Base-by-base conservation (phyloP, 2,888 invertebrate species). In the Rhingia campestris region DNA sequence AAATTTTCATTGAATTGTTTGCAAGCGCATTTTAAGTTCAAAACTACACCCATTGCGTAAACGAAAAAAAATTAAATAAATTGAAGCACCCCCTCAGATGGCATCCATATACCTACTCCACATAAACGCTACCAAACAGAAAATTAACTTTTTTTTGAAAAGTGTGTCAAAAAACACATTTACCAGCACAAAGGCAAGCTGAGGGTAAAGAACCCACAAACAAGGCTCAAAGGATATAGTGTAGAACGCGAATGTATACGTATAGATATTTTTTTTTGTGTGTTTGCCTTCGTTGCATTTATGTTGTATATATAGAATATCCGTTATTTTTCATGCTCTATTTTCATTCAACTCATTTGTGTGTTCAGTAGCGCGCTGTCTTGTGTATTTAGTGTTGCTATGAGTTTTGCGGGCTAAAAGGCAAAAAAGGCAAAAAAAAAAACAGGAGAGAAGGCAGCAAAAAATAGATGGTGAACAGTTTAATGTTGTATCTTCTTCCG, bases 281-380 rank as follows among this genome's bases (percentile, higher is more conserved):
- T 22, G 33, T 30, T 37, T 53, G 14, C 39, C 41, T 67, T 53
- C 39, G 51, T 22, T 58, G 49, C 79, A 66, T 54, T 80, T 67
- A 30, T 12, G 22, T 22, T 22, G 22, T 22, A 22, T 22, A 22
- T 35, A 54, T 54, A 67, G 53, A 30, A 69, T 39, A 49, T 58
- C 64, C 76, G 49, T 63, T 66, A 22, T 22, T 82, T 79, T 74
- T 64, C 64, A 74, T 84, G 82, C 69, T 79, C 82, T 73, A 84
- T 74, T 74, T 77, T 82, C 67, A 22, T 79, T 77, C 58, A 69
- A 74, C 79, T 79, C 64, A 79, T 79, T 82, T 79, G 72, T 58
- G 74, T 64, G 82, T 74, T 79, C 64, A 74, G 69, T 82, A 73
- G 72, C 53, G 74, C 58, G 82, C 41, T 74, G 56, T 59, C 45